These are phyloP conservation scores for Tachina lurida DNA, from an alignment of 2,888 invertebrate genomes.

Conservation along the genomic window DNA sequence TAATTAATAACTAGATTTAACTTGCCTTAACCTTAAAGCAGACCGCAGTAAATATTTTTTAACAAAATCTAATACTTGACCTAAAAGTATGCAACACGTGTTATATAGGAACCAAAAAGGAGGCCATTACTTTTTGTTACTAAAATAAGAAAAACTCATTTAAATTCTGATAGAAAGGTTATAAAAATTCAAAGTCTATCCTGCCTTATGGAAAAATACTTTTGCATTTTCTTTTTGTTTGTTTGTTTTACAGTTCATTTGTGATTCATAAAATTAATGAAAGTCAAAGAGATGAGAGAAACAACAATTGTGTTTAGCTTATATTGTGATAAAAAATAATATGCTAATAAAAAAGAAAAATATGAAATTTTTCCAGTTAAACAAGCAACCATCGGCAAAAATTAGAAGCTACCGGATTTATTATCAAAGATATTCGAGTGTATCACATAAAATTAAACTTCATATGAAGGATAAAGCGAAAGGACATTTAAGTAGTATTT, in stretches of 20 bases:
- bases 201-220: not conserved
- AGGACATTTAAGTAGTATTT: no score
- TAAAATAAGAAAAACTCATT: not conserved
- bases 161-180: not conserved
- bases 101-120: not conserved
- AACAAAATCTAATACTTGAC: not conserved
- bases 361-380: no score
- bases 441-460: no score
- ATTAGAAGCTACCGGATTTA: no score
- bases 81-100: constrained; percentile 37
- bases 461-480: no score
- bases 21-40: not conserved
- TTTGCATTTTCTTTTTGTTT: no score
- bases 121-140: not conserved
- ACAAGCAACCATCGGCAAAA: no score
- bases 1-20: constrained; percentile 36
- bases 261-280: not conserved
- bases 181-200: not conserved
- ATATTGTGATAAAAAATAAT: no score
- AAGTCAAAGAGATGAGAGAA: not conserved
- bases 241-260: no score
- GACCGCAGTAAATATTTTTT: not conserved
- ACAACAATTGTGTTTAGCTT: no score
- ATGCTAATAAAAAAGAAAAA: no score
- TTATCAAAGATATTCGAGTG: no score